Conservation (phyloP, 1,140 invertebrate genomes). For the Sarcophaga bullata region DNA sequence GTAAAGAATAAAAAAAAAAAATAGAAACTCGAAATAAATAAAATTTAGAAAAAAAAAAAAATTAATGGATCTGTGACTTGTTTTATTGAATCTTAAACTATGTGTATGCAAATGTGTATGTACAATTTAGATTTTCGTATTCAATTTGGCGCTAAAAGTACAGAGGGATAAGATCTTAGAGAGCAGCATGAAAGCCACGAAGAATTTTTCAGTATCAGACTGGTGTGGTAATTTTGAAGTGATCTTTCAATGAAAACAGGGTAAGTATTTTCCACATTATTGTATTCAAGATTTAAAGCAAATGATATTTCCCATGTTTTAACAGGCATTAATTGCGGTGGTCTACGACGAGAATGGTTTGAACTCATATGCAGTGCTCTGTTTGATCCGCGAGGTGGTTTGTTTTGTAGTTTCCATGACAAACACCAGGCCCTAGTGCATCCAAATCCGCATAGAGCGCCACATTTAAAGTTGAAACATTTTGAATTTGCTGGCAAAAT, state of each 20-base stretch:
- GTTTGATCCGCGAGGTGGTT: constrained; percentile 83
- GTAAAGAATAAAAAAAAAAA: background rate
- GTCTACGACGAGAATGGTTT: constrained; percentile 92
- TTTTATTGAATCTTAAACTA: background rate
- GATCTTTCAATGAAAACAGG: constrained; percentile 90
- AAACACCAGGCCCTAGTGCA: constrained; percentile 88
- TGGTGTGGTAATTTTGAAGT: constrained; percentile 96
- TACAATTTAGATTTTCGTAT: no score
- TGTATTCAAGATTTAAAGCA: no score
- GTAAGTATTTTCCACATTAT: constrained; percentile 65
- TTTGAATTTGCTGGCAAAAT: constrained; percentile 94
- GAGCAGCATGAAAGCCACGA: constrained; percentile 86
- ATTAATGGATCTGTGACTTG: background rate
- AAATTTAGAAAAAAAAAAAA: constrained; percentile 9
- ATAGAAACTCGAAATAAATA: background rate
- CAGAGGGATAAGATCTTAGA: constrained; percentile 83
- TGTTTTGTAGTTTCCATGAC: constrained; percentile 88
- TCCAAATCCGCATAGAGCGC: constrained; percentile 81
- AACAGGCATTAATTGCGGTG: constrained; percentile 92
- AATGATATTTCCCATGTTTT: constrained; percentile 24
- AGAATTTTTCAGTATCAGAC: constrained; percentile 77
- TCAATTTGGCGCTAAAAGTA: constrained; percentile 85
- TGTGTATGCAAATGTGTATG: no score
- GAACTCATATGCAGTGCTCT: constrained; percentile 86
- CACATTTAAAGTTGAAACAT: constrained; percentile 84